Conservation (phyloP, 2,888 invertebrate genomes). For the Adineta ricciae region DNA sequence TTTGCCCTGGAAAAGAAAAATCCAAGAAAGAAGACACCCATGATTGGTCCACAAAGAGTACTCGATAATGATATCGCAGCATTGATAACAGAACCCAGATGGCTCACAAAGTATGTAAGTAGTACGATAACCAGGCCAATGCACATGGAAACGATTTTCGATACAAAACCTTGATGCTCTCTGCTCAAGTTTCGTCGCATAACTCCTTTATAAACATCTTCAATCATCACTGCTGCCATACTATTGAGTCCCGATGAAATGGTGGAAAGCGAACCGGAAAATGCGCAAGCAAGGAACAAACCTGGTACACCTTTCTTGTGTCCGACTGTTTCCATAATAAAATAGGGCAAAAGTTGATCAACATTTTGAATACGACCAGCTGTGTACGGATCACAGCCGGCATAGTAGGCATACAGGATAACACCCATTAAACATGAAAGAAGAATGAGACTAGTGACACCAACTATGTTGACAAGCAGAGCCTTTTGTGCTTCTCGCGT, state of each 20-base stretch:
- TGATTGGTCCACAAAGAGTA: not conserved
- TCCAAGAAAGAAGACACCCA: slow-evolving; percentile 34
- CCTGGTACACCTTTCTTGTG: slow-evolving; percentile 63
- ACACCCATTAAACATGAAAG: slow-evolving; percentile 38
- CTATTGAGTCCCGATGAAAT: slow-evolving; percentile 84
- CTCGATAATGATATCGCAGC: not conserved
- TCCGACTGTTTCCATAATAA: slow-evolving; percentile 69
- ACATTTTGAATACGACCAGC: slow-evolving; percentile 3
- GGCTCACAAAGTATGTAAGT: too few relatives aligned
- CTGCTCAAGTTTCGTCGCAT: too few relatives aligned
- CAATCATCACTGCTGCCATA: slow-evolving; percentile 73
- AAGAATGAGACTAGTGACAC: too few relatives aligned
- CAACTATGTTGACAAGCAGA: too few relatives aligned
- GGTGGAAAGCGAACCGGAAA: slow-evolving; percentile 52
- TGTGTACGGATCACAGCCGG: slow-evolving; percentile 36
- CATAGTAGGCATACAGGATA: slow-evolving; percentile 41
- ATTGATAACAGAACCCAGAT: slow-evolving; percentile 36
- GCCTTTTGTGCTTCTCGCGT: slow-evolving; percentile 59
- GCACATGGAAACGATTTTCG: too few relatives aligned
- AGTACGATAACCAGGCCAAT: too few relatives aligned
- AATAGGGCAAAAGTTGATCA: slow-evolving; percentile 56
- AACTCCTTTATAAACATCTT: slow-evolving; percentile 58
- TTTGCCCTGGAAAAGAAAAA: not conserved
- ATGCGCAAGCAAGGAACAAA: not conserved
- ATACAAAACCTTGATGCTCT: too few relatives aligned